Base-by-base conservation (phyloP, 2,888 invertebrate genomes). In the Anoplius nigerrimus region DNA sequence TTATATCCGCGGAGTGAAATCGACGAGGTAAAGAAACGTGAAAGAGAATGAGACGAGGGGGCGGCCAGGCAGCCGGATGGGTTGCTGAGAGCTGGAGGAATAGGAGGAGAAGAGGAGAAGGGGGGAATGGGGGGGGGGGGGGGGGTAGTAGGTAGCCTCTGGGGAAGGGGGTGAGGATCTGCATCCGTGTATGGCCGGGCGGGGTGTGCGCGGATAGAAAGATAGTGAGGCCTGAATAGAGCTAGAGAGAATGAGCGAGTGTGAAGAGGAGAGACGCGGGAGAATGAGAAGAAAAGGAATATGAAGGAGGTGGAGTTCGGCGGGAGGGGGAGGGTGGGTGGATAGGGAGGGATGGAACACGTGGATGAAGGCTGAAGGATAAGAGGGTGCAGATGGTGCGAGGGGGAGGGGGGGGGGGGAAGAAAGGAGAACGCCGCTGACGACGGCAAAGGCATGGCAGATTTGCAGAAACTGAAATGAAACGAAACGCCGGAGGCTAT, bases 401-500 rank as follows among this genome's bases (percentile, higher is more conserved):
- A 21, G 16, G 43, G 16, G 13, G 45, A 57, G 27, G 43, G 57
- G 43, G 21, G 20, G n/a, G 24, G 57, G 15, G 13, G 27, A 16
- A 34, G 22, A 22, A 53, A 55, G 21, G 65, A 43, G 13, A 53
- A 52, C 51, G 60, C 15, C 20, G 22, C 55, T 42, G 20, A 24
- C 16, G 18, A 51, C 21, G 16, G 34, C 15, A 48, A 59, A 27
- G 34, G 56, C 54, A 66, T 51, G 51, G 59, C 6, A 43, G 53
- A 46, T 75, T 78, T 71, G 80, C 81, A 79, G 76, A 78, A 80
- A 81, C 80, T 79, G 79, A 86, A 88, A 88, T 87, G 87, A 88
- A 88, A 86, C 85, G 84, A 84, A 86, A 80, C 71, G 86, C 88
- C 84, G 72, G 74, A 61, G 84, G 87, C 81, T 64, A 64, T 52